Evolutionary conservation across 2,797 vertebrate species (phyloP).

Genomic region (Karalla daura): DNA sequence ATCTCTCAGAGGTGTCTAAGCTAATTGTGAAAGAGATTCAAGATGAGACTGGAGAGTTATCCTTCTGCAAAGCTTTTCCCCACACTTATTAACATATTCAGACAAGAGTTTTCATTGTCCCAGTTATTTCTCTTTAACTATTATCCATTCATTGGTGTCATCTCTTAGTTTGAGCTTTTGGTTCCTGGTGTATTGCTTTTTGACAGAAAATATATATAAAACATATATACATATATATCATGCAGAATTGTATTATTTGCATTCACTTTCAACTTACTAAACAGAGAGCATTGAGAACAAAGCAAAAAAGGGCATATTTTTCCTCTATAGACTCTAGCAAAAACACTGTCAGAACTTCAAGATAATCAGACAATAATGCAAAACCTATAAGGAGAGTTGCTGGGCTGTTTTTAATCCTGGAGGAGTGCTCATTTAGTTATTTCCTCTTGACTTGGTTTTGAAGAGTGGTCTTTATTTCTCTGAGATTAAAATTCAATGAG

Average conservation of each 20-base stretch:
- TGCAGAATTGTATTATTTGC: conserved; percentile 33
- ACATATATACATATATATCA: no score
- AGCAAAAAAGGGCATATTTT: conserved; percentile 19
- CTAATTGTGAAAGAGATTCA: no score
- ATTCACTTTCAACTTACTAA: conserved; percentile 11
- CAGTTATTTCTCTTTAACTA: no score
- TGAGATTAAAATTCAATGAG: conserved; percentile 72
- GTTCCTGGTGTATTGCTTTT: neutral
- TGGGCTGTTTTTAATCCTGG: conserved; percentile 52
- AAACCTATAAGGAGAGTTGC: conserved; percentile 57
- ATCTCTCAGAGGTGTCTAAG: no score
- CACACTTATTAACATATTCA: no score
- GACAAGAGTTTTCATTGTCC: no score
- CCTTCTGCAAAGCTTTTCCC: no score
- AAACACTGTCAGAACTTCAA: conserved; percentile 28
- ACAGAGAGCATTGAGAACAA: conserved; percentile 16
- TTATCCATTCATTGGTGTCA: no score
- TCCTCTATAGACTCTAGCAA: neutral
- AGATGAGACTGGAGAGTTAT: no score
- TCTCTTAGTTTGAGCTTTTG: no score
- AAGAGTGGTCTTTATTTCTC: conserved; percentile 60
- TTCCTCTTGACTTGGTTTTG: conserved; percentile 74
- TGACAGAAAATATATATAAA: no score
- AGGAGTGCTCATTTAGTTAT: conserved; percentile 67
- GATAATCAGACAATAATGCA: conserved; percentile 40